Evolutionary conservation across 2,797 vertebrate species (phyloP), one percentile per base, ranked within the genome.

Genomic region (Percopsis omiscomaycus): DNA sequence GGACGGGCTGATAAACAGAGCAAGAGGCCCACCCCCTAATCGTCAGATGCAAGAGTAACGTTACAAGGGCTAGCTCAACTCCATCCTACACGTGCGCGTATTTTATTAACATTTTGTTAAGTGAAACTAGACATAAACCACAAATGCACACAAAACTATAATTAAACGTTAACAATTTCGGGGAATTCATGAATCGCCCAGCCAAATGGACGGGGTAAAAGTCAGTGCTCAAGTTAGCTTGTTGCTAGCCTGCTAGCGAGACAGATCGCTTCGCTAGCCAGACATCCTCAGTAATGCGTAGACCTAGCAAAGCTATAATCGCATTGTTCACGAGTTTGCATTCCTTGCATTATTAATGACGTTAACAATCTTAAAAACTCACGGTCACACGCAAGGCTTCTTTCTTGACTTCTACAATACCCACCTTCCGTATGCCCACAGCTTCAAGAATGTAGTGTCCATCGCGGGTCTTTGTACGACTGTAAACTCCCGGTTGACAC

Each of bases 401-500:
- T 37, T 37, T 37, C 5, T 37, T 37, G 5, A 5, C 5, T 37
- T 37, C 5, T 8, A 37, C 5, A 5, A 37, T 37, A 77, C 85
- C n/a, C 12, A 84, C 80, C 85, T 78, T 5, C 22, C n/a, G 68
- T 74, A 13, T 13, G 10, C 61, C 60, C 64, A 0, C 30, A 22
- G 66, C 67, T 62, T 46, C 64, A 48, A 59, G 4, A 14, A 22
- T 12, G 14, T 44, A 11, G 47, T 2, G 47, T 16, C 75, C 78
- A 67, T 82, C 75, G 57, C 59, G 75, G 0, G 77, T 73, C 88
- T 90, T 88, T 88, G 0, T 56, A 32, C 62, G 73, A 69, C 71
- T 49, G 69, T 15, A 70, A 82, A 83, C 83, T 88, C 78, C 89
- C 79, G 85, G 68, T 46, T 74, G 57, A 68, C 64, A 61, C 65